Evolutionary conservation across 2,888 invertebrate species (phyloP).

Genomic region (Harpalus rubripes): DNA sequence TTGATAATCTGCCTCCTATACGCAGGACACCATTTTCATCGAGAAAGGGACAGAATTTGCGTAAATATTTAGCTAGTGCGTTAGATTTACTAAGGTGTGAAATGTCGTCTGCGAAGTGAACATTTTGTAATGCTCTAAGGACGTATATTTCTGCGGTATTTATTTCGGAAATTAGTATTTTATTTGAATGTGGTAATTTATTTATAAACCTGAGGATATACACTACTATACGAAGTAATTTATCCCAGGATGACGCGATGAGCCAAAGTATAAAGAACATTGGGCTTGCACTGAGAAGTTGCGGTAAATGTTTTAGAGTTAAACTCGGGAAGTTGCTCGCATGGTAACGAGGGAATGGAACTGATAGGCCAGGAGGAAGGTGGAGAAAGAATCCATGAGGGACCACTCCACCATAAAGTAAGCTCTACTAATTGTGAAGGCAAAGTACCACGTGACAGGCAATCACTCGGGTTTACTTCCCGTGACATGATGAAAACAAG

Average conservation of each 20-base stretch:
- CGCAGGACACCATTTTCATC: background rate
- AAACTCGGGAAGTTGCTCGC: too few species aligned
- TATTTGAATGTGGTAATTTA: background rate
- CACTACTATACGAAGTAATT: too few species aligned
- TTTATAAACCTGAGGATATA: too few species aligned
- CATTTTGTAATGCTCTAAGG: too few species aligned
- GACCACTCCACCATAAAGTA: too few species aligned
- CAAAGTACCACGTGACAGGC: background rate
- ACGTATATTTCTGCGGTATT: constrained; percentile 9
- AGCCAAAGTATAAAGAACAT: background rate
- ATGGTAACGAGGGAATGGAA: too few species aligned
- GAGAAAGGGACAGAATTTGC: constrained; percentile 9
- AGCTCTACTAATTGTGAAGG: too few species aligned
- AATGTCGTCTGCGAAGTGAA: too few species aligned
- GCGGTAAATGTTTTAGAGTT: too few species aligned
- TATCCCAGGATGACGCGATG: constrained; percentile 1
- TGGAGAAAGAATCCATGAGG: too few species aligned
- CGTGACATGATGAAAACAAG: background rate
- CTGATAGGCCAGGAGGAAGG: too few species aligned
- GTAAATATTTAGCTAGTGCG: background rate
- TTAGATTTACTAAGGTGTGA: background rate
- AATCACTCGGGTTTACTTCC: constrained; percentile 13
- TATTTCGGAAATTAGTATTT: background rate
- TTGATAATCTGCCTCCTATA: too few species aligned
- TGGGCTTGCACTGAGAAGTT: background rate